A percentile compares a stretch with the other conserved stretches of the same genome.
These are phyloP conservation scores for Metellina segmentata DNA, from an alignment of 2,888 invertebrate genomes.

Conservation along the genomic window DNA sequence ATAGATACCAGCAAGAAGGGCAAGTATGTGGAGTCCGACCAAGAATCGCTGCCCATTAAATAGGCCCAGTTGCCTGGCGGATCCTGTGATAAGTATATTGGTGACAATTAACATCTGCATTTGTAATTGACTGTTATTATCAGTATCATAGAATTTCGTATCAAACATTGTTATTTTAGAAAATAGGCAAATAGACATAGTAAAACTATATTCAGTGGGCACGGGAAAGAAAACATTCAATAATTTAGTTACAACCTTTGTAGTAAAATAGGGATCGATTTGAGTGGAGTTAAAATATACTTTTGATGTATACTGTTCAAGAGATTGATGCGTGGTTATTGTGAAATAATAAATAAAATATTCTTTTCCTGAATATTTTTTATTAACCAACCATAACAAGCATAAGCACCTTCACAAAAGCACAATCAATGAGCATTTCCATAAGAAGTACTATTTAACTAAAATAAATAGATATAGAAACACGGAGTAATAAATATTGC, in stretches of 20 bases:
- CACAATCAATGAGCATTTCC: too few relatives aligned
- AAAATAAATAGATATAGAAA: neutral
- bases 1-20: conserved; percentile 66
- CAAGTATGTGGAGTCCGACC: conserved; percentile 59
- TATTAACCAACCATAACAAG: conserved; percentile 16
- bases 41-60: conserved; percentile 54
- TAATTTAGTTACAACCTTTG: too few relatives aligned
- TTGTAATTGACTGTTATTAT: neutral
- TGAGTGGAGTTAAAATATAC: too few relatives aligned
- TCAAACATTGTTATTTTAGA: too few relatives aligned
- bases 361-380: neutral
- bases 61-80: conserved; percentile 47
- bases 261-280: too few relatives aligned
- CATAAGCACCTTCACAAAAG: neutral
- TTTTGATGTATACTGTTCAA: too few relatives aligned
- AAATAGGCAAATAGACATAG: too few relatives aligned
- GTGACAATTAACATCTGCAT: conserved; percentile 9
- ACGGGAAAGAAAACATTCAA: too few relatives aligned
- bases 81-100: conserved; percentile 56
- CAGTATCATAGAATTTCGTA: too few relatives aligned
- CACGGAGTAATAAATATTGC: neutral
- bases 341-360: neutral
- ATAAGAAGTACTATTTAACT: neutral
- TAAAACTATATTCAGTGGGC: too few relatives aligned
- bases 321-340: neutral